Base-by-base conservation (phyloP, 2,888 invertebrate species). In the Drosophila nigritarsus region DNA sequence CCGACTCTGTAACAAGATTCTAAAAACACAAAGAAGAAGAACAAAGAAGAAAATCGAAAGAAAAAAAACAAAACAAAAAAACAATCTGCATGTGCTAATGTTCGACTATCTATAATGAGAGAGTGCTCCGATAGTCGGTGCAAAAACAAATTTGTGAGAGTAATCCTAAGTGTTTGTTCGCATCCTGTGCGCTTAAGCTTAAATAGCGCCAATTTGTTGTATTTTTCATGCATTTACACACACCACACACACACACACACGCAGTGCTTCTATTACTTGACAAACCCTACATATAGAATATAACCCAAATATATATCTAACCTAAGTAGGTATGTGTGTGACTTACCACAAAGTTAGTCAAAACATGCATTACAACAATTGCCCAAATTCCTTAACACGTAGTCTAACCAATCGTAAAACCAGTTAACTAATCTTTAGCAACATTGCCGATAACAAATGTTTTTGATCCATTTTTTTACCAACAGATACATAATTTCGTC, bases 401-500 rank as follows among this genome's bases (percentile, higher is more conserved):
- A 59, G 62, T 50, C 51, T 53, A 62, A 76, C 62, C 48, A 71
- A 62, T 54, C 65, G 42, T 65, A 59, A 62, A 62, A 72, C 42
- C 75, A 62, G 48, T 54, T 63, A 49, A 51, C 65, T 55, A 70
- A 68, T n/a, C 40, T 29, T 40, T 56, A 40, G 55, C 29, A 40
- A 30, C 38, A 40, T 56, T 42, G 32, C 68, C 49, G 60, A 64
- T 68, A 68, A 68, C 63, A 75, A 61, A 54, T 70, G 54, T 60
- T 69, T 69, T 68, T 36, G 27, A 69, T 58, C 38, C 53, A 40
- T 53, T 40, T 68, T 68, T 61, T 63, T 67, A 71, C 58, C 55
- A 65, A 71, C 73, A 70, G 51, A 75, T 65, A 65, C 67, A 65
- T 71, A 84, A 63, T 82, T 87, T 85, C 83, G 86, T 83, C 83